Evolutionary conservation across 2,888 invertebrate genomes (phyloP).

Genomic region (Actias luna): DNA sequence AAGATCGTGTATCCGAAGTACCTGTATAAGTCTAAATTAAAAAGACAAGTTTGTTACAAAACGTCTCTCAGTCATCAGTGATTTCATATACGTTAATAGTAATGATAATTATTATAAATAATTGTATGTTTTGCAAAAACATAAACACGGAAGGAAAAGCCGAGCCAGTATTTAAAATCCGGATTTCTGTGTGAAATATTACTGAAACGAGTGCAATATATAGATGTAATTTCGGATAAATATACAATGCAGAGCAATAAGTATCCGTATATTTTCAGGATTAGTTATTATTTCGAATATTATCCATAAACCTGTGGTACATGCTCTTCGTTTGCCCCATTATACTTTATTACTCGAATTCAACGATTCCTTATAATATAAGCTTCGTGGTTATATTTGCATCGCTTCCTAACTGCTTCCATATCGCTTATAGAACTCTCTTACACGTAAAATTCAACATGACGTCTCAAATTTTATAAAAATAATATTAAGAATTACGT

Average conservation of each 20-base stretch:
- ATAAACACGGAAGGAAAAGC: constrained; percentile 63
- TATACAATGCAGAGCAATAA: constrained; percentile 34
- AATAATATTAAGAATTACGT: constrained; percentile 61
- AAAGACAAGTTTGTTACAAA: constrained; percentile 27
- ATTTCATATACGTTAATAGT: constrained; percentile 48
- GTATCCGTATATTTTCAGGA: constrained; percentile 16
- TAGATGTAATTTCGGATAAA: constrained; percentile 66
- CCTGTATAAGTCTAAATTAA: constrained; percentile 29
- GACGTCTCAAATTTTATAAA: constrained; percentile 62
- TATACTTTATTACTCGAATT: constrained; percentile 13
- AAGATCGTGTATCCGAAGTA: constrained; percentile 31
- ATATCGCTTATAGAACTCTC: constrained; percentile 59
- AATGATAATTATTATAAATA: constrained; percentile 35
- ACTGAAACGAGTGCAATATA: constrained; percentile 74
- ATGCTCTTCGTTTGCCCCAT: constrained; percentile 41
- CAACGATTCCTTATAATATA: constrained; percentile 21
- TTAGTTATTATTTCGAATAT: constrained; percentile 9
- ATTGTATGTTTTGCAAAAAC: constrained; percentile 41
- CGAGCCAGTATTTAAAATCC: constrained; percentile 80
- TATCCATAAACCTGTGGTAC: not conserved
- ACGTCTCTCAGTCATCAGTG: constrained; percentile 42
- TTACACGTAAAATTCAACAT: constrained; percentile 54
- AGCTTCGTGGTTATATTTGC: constrained; percentile 59
- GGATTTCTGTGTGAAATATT: constrained; percentile 72
- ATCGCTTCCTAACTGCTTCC: constrained; percentile 69